Conservation (phyloP, 2,888 invertebrate species). For the Thelaira solivaga region DNA sequence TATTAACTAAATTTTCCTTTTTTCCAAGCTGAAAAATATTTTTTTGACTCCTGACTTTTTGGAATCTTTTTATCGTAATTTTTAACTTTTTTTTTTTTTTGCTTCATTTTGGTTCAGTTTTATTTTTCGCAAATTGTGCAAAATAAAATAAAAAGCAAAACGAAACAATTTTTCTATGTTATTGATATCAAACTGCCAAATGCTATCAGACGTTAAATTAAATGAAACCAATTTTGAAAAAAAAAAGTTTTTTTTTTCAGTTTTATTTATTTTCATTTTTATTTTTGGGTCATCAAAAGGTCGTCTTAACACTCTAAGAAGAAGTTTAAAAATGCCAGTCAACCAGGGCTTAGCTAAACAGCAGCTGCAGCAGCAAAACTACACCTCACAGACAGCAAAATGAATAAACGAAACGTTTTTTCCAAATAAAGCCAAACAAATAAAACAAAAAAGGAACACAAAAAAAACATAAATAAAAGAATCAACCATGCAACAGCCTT, state of each 20-base stretch:
- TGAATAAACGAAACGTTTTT: slow-evolving; percentile 60
- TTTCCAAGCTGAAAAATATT: slow-evolving; percentile 29
- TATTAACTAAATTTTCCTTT: background rate
- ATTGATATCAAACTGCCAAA: slow-evolving; percentile 63
- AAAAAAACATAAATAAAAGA: background rate
- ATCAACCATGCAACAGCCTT: slow-evolving; percentile 23
- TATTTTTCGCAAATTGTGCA: slow-evolving; percentile 38
- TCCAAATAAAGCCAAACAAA: slow-evolving; percentile 24
- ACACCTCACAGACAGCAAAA: slow-evolving; percentile 33
- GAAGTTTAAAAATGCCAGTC: slow-evolving; percentile 60
- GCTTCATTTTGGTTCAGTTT: background rate
- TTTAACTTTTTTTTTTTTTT: slow-evolving; percentile 3
- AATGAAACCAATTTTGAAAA: slow-evolving; percentile 59
- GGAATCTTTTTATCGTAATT: slow-evolving; percentile 46
- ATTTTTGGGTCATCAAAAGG: slow-evolving; percentile 60
- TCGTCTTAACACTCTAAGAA: slow-evolving; percentile 58
- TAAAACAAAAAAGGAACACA: background rate
- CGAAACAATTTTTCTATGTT: slow-evolving; percentile 61
- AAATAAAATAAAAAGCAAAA: slow-evolving; percentile 10
- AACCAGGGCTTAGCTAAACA: slow-evolving; percentile 59
- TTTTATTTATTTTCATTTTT: too few species aligned
- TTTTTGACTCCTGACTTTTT: slow-evolving; percentile 51
- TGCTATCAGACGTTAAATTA: slow-evolving; percentile 62
- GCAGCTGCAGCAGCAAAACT: slow-evolving; percentile 30
- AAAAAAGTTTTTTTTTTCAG: too few species aligned